Evolutionary conservation across 92 coral and sea anemone species (phyloP), one percentile per base, ranked within the genome.

Genomic region (Ricordea florida): DNA sequence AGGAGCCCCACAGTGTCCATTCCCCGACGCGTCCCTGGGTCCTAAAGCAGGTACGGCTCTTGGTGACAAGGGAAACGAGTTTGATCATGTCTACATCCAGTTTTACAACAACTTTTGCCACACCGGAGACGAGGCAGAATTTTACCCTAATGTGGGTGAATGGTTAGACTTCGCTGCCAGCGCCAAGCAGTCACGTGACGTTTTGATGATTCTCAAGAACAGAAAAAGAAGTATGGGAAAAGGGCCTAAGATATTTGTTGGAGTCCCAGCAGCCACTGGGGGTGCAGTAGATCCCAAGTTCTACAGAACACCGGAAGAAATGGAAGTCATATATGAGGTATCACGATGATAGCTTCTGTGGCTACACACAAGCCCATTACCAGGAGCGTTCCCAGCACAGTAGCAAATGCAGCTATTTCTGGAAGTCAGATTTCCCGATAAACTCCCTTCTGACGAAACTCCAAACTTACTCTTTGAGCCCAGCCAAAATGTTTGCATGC

Each of bases 101-200:
- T 85, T 73, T 55, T 85, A 85, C 24, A 85, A 85, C 34, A 85
- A 85, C 63, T 46, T 26, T 27, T 85, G 90, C 45, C 75, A 77
- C 69, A 78, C 85, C 2, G 90, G 85, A 0, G 80, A 72, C 20
- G 23, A 46, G 25, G 29, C 47, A 27, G 21, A 33, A 6, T 78
- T 85, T 36, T 23, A 35, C 23, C 41, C 69, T 1, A 51, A 46
- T 55, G 20, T 85, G 55, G 59, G 63, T 2, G 9, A 32, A 10
- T 85, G 90, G 90, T 40, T 85, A 15, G 21, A 37, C 16, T 78
- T 71, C 48, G 81, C 81, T 10, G 43, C 43, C 1, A 21, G 3
- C 1, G 58, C 73, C 14, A 29, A 14, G 26, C 30, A 21, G 38
- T 41, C 30, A 31, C 20, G 17, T 2, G 52, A 62, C 29, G 7